phyloP scores from a whole-genome alignment of 2,113 vertebrate genomes.

The Arenaria interpres region DNA sequence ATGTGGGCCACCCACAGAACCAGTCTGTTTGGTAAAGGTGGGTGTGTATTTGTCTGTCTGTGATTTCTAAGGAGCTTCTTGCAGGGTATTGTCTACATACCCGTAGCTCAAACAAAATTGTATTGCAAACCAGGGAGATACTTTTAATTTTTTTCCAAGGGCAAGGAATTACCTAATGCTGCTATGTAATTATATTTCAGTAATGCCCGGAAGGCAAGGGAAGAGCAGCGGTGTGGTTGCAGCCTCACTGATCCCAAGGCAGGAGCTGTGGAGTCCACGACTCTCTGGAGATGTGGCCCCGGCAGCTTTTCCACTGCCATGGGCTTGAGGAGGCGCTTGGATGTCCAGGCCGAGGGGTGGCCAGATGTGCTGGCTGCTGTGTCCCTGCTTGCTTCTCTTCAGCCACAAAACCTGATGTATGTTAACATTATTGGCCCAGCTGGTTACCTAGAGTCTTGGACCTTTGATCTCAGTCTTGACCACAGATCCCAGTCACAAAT shows the following conservation, averaged over 20 bases:
- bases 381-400: neutral
- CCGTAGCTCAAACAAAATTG: neutral
- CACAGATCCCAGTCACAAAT: neutral
- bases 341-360: neutral
- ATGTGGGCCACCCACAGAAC: constrained; percentile 5
- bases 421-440: neutral
- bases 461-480: neutral
- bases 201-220: neutral
- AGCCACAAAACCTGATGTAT: neutral
- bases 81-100: neutral
- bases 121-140: neutral
- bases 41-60: constrained; percentile 32
- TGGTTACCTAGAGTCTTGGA: neutral
- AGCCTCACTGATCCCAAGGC: neutral
- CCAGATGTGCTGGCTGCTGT: neutral
- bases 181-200: neutral
- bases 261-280: neutral
- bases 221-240: neutral
- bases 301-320: neutral
- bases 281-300: neutral
- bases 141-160: neutral
- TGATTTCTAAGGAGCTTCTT: neutral
- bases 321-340: neutral
- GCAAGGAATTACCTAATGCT: neutral
- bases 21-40: neutral